Evolutionary conservation across 2,888 invertebrate genomes (phyloP), one percentile per base, ranked within the genome.

Genomic region (Falcaria lacertinaria): DNA sequence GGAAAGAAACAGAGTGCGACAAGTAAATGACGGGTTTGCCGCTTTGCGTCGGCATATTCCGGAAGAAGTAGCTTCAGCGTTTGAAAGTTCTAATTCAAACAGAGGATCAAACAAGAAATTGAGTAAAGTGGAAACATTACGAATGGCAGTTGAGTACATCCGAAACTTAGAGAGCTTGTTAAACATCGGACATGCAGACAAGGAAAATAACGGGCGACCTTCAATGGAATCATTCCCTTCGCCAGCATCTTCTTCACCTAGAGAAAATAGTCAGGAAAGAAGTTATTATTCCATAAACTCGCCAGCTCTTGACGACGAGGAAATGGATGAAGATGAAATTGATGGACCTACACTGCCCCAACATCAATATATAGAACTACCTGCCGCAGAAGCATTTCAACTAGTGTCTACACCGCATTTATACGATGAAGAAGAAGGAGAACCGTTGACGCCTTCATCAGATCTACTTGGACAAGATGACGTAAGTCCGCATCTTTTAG

Each of bases 71-170:
- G 95, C 95, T 0, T 90, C 92, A 41, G 91, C 91, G 0, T 94
- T 92, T 50, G 93, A 92, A 74, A 90, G 84, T 28, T 91, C 92
- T 4, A 93, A 92, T 44, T 91, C 91, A 34, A 93, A 93, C 14
- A 83, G 93, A 52, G 93, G 94, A 16, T 89, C 91, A 0, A 92
- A 92, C 57, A 96, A 96, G 67, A 96, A 96, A 66, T 81, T 96
- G 4, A 95, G 95, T 63, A 96, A 96, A 89, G 96, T 96, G 2
- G 97, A 97, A 81, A 97, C 97, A 0, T 79, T 97, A 34, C 91
- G 96, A 38, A 96, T 96, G 94, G 97, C 97, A 5, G 96, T 97
- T 0, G 96, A 97, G 68, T 97, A 97, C 67, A 97, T 97, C 52
- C 86, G 95, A 51, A 95, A 94, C 50, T 83, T 97, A 41, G 95